These are phyloP conservation scores for Xestia ashworthii DNA, from an alignment of 2,888 invertebrate genomes.

Conservation along the genomic window DNA sequence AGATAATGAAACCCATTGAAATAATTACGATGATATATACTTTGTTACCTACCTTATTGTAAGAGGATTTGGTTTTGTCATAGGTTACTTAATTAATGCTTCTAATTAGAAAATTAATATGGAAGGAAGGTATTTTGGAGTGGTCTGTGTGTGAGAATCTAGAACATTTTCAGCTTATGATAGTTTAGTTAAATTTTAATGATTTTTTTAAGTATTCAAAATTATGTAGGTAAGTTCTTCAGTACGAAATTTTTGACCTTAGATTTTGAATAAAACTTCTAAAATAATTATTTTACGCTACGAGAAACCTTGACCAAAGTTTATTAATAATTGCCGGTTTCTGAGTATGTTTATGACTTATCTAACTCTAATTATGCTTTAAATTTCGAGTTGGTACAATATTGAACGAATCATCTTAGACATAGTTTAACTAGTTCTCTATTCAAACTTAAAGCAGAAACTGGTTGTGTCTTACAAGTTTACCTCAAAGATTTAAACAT, in stretches of 20 bases:
- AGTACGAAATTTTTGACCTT: too few relatives aligned
- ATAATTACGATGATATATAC: constrained; percentile 35
- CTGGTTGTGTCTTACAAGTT: background rate
- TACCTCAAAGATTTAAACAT: background rate
- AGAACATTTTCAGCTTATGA: background rate
- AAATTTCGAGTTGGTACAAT: background rate
- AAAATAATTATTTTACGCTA: too few relatives aligned
- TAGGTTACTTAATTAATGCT: background rate
- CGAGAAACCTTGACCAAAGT: background rate
- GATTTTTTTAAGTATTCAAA: background rate
- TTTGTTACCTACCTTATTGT: constrained; percentile 26
- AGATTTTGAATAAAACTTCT: too few relatives aligned
- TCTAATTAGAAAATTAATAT: constrained; percentile 1
- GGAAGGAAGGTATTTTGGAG: background rate
- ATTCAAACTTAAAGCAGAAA: background rate
- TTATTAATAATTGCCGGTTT: background rate
- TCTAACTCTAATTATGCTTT: background rate
- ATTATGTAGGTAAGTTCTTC: background rate
- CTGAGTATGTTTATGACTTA: background rate
- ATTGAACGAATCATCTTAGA: background rate
- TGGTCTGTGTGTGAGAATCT: background rate
- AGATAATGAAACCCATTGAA: constrained; percentile 23
- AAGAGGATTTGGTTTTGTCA: constrained; percentile 15
- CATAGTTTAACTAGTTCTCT: background rate
- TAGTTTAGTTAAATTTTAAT: background rate